Base-by-base conservation (phyloP, 2,888 invertebrate species). In the Allolobophora icterica region DNA sequence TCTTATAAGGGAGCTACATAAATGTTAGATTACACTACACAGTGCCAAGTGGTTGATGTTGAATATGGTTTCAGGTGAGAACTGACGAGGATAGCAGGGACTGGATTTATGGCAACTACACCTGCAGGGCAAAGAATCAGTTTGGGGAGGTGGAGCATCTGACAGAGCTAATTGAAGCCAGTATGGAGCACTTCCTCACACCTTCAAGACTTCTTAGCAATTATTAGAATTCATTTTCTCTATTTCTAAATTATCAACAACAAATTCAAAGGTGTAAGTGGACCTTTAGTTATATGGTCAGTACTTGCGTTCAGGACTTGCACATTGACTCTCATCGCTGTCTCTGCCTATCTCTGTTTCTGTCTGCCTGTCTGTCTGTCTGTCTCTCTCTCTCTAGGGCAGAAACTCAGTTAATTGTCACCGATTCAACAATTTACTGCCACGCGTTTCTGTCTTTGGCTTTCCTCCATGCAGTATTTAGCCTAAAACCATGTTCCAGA, bases 51-150 rank as follows among this genome's bases (percentile, higher is more conserved):
- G 71, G 71, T 71, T 71, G n/a, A n/a, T 71, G 30, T n/a, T 71
- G n/a, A 71, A 6, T 52, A 8, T 45, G 33, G 2, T 90, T 38
- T 33, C 38, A 92, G 92, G 90, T 92, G n/a, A 89, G 38, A 52
- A 89, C 91, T 11, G 90, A 90, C 11, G 92, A 93, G 58, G 90
- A 91, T 34, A 92, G 92, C 84, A 89, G 91, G 52, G 91, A 89
- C 35, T 92, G 92, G 92, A 92, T 93, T 58, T 92, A 91, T 84
- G 92, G 92, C 24, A 90, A 83, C 33, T 93, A 93, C 91, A 91
- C 87, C 19, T 93, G 93, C 89, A 83, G 42, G 15, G 92, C 93
- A 21, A 90, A 33, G 19, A 93, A 92, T 89, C 40, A 91, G 38
- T 45, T 92, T 38, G 92, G 92, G 19, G 24, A 38, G 17, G 91